Evolutionary conservation across 2,888 invertebrate species (phyloP).

Genomic region (Melanostoma mellinum): DNA sequence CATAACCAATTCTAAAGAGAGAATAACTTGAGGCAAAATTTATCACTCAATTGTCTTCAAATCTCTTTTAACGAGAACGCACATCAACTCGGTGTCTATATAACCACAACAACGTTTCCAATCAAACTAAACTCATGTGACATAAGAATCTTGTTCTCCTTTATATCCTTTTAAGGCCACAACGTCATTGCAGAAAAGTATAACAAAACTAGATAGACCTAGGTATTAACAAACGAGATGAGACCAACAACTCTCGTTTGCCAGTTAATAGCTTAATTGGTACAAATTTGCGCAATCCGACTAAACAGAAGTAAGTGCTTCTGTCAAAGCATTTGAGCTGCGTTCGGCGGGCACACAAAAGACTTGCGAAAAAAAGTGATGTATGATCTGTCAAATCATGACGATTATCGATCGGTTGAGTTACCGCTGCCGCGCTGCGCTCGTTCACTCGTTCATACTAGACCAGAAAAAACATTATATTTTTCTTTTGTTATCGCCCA

Average conservation of each 20-base stretch:
- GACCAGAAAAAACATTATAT: neutral
- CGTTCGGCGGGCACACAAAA: slow-evolving; percentile 2
- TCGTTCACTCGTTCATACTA: slow-evolving; percentile 11
- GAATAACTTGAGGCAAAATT: slow-evolving; percentile 26
- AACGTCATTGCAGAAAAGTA: slow-evolving; percentile 53
- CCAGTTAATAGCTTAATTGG: slow-evolving; percentile 71
- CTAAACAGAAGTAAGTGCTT: slow-evolving; percentile 46
- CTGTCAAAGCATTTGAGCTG: slow-evolving; percentile 36
- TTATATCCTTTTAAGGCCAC: slow-evolving; percentile 52
- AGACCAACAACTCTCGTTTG: slow-evolving; percentile 22
- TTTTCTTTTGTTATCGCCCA: slow-evolving; percentile 25
- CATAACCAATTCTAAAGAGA: neutral
- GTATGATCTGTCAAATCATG: slow-evolving; percentile 72
- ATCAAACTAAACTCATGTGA: slow-evolving; percentile 40
- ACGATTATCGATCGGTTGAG: slow-evolving; percentile 72
- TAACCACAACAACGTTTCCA: slow-evolving; percentile 61
- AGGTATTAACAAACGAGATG: slow-evolving; percentile 44
- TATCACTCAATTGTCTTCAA: slow-evolving; percentile 34
- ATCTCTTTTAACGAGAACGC: slow-evolving; percentile 2
- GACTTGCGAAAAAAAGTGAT: slow-evolving; percentile 59
- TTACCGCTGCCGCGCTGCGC: slow-evolving; percentile 46
- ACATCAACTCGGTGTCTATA: slow-evolving; percentile 25
- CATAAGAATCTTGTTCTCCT: slow-evolving; percentile 42
- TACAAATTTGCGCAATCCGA: slow-evolving; percentile 69
- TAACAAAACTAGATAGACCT: slow-evolving; percentile 60